These are phyloP conservation scores for Diadema setosum DNA, from an alignment of 35 echinoderm and acorn worm species.

Conservation along the genomic window DNA sequence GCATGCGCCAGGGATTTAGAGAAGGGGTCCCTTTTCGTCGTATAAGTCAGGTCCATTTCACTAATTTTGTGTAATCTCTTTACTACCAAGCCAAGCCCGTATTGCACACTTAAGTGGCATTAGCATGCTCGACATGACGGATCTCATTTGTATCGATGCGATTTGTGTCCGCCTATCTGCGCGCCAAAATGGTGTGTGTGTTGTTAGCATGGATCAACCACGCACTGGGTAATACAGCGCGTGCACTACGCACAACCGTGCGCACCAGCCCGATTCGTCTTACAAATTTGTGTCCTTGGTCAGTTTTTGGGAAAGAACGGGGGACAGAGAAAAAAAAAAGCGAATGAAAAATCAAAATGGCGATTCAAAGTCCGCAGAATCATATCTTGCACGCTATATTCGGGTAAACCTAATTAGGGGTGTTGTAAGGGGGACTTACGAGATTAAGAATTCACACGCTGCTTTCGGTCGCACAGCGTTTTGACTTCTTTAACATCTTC, in stretches of 20 bases:
- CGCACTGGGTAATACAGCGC: not conserved
- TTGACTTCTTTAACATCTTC: not conserved
- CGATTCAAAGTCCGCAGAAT: not conserved
- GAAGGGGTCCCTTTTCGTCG: no score
- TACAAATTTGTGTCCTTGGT: no score
- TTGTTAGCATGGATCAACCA: no score
- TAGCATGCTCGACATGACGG: not conserved
- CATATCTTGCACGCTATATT: not conserved
- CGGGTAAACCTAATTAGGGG: conserved; percentile 14
- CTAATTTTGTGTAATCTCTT: conserved; percentile 14
- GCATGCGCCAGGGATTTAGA: no score
- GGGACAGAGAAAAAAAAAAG: no score
- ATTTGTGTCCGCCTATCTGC: conserved; percentile 3
- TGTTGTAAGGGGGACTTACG: conserved; percentile 12
- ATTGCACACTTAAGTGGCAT: conserved; percentile 21
- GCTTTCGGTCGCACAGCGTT: no score
- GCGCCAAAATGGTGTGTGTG: conserved; percentile 9
- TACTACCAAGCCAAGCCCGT: not conserved
- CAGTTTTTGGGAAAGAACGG: no score
- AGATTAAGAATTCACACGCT: conserved; percentile 6
- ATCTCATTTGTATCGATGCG: conserved; percentile 12
- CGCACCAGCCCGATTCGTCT: no score
- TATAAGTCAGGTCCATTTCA: no score
- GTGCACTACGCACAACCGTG: not conserved
- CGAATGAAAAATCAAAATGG: not conserved